Base-by-base conservation (phyloP, 1,140 invertebrate species). In the Drosophila orosa region DNA sequence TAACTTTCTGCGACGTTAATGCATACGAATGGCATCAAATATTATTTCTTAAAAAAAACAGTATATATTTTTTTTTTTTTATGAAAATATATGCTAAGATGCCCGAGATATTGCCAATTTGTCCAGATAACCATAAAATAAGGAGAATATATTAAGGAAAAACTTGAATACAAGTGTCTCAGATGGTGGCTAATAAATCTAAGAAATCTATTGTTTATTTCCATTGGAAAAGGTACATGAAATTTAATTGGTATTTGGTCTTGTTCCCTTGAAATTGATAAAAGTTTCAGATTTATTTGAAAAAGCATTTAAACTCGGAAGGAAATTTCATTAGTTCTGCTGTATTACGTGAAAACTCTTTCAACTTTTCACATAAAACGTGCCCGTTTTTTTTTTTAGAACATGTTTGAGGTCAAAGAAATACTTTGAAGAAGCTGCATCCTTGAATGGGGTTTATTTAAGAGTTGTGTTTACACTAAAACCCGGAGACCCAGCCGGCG, bases 401-500 rank as follows among this genome's bases (percentile, higher is more conserved):
- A 66, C 35, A 24, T 69, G 67, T 47, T 69, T 71, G 50, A 45
- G 67, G 65, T 71, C 50, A 58, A 52, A 71, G 33, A 71, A 47
- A 24, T 54, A 35, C 66, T 69, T 48, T 31, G 52, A 68, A 69
- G 67, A 57, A 17, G 67, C 40, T 35, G 27, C 66, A 71, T 47
- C 65, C 68, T 58, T 72, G 65, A 71, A 48, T 71, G 52, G 54
- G 52, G 67, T 48, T 69, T 72, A 31, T 72, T 71, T 58, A 17
- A 54, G 39, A 29, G 13, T 29, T 47, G 27, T 73, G 69, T 73
- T 73, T 73, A 73, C 68, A 73, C 45, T 54, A 39, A 45, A 35
- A 13, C 3, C 3, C 68, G 47, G 17, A 42, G 40, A 37, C 35
- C 55, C 67, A 42, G 29, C 54, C 42, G 31, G 25, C 59, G 33